Evolutionary conservation across 2,113 vertebrate genomes (phyloP).

Genomic region (Marmota flaviventris): DNA sequence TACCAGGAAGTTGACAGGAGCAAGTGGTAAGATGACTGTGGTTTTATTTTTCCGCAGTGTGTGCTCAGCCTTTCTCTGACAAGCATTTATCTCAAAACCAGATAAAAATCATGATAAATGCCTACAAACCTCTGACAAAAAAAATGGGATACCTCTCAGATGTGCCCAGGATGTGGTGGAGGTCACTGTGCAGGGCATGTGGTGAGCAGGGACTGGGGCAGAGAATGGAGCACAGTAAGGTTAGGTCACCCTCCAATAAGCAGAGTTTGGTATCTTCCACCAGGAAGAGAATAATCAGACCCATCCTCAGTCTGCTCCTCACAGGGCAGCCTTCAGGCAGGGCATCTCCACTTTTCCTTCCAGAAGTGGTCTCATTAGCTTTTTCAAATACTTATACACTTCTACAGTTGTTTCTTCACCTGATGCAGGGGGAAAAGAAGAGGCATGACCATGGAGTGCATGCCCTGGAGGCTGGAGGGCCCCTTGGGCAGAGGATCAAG

Average conservation of each 20-base stretch:
- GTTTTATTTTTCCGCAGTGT: too few species aligned
- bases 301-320: slow-evolving; percentile 78
- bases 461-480: accelerated
- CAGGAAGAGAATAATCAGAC: slow-evolving; percentile 59
- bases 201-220: slow-evolving; percentile 20
- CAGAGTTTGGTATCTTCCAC: accelerated
- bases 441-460: accelerated
- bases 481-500: neutral
- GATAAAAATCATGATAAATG: neutral
- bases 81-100: too few species aligned
- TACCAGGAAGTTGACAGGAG: neutral
- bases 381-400: neutral
- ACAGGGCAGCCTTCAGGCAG: accelerated
- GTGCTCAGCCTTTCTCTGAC: neutral
- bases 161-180: accelerated
- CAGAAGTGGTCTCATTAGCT: neutral
- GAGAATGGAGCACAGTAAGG: slow-evolving; percentile 78
- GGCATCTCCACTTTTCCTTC: accelerated
- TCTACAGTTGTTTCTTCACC: slow-evolving; percentile 80
- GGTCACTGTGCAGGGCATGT: neutral
- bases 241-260: accelerated
- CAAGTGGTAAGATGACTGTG: too few species aligned
- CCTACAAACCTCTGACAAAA: too few species aligned
- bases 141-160: neutral
- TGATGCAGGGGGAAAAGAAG: slow-evolving; percentile 50